phyloP scores from a whole-genome alignment of 2,888 invertebrate genomes.

The Drosophila histrio region DNA sequence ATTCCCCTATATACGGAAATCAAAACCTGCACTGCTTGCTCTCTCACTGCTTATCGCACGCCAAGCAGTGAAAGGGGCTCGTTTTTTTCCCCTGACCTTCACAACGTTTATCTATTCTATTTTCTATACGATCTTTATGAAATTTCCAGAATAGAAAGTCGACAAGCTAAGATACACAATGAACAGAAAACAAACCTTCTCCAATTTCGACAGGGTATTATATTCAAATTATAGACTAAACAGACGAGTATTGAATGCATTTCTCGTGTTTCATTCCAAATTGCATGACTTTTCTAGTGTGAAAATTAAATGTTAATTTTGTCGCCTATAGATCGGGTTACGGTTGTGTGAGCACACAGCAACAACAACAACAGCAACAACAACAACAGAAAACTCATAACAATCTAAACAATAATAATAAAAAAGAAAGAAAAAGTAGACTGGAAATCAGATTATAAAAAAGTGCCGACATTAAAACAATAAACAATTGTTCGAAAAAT shows the following conservation, averaged over 20 bases:
- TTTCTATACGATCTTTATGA: background rate
- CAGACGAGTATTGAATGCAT: background rate
- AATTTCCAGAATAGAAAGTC: background rate
- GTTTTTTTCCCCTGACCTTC: background rate
- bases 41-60: too few species aligned
- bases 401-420: constrained; percentile 18
- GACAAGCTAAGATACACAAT: background rate
- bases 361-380: background rate
- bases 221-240: constrained; percentile 8
- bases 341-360: constrained; percentile 15
- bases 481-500: constrained; percentile 15
- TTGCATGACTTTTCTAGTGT: constrained; percentile 35
- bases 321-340: constrained; percentile 35
- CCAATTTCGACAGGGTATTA: background rate
- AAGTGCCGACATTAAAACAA: constrained; percentile 15
- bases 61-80: too few species aligned
- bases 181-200: background rate
- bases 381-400: too few species aligned
- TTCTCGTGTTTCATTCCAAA: constrained; percentile 15
- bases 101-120: background rate
- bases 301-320: constrained; percentile 52
- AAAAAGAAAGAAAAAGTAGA: background rate
- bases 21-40: too few species aligned
- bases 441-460: constrained; percentile 8
- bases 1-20: background rate